Conservation (phyloP, 2,888 invertebrate genomes). For the Petrolisthes cinctipes region DNA sequence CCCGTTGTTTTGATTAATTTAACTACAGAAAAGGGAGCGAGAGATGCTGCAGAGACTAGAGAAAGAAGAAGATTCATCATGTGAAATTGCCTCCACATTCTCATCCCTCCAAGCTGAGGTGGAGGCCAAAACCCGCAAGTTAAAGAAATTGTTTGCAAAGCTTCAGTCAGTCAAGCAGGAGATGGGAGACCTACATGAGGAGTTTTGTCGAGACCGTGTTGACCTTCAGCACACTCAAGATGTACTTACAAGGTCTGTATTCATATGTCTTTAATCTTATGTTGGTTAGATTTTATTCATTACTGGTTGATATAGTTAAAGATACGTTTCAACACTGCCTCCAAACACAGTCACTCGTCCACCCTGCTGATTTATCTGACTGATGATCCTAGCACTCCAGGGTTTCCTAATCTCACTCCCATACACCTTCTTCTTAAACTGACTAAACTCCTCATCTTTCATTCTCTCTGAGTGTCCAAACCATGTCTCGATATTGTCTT, state of each 20-base stretch:
- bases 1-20: not conserved
- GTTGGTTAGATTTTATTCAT: no score
- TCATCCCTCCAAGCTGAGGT: slow-evolving; percentile 95
- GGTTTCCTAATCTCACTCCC: no score
- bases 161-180: slow-evolving; percentile 82
- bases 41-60: slow-evolving; percentile 96
- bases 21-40: slow-evolving; percentile 75
- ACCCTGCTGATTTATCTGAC: no score
- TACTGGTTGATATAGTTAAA: no score
- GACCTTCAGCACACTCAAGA: slow-evolving; percentile 92
- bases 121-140: slow-evolving; percentile 93
- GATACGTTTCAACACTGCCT: no score
- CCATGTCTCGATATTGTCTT: no score
- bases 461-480: no score
- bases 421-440: no score
- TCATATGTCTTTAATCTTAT: no score
- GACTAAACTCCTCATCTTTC: no score
- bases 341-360: no score
- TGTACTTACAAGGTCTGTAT: slow-evolving; percentile 72
- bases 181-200: slow-evolving; percentile 84
- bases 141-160: slow-evolving; percentile 90
- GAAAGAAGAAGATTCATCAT: slow-evolving; percentile 91
- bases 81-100: slow-evolving; percentile 91
- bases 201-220: slow-evolving; percentile 90
- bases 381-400: no score